A percentile compares a stretch with the other conserved stretches of the same genome.
phyloP scores from a whole-genome alignment of 2,797 vertebrate species.

The Mionectes olivaceus region DNA sequence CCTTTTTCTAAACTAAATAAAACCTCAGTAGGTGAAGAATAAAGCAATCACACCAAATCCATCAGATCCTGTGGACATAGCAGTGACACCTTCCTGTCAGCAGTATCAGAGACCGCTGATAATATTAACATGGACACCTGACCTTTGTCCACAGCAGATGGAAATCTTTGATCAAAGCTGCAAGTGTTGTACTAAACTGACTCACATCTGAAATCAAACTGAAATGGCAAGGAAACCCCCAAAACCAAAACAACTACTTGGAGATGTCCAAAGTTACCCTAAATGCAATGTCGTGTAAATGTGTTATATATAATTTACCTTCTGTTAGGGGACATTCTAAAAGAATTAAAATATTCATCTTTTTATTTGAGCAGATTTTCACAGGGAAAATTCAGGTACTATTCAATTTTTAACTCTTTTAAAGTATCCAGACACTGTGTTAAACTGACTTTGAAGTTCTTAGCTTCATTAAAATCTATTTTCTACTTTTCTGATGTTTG shows the following conservation, averaged over 20 bases:
- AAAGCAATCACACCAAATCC: slow-evolving; percentile 60
- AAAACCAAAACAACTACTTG: background rate
- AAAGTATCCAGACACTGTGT: background rate
- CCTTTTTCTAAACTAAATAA: slow-evolving; percentile 57
- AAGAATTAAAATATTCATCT: background rate
- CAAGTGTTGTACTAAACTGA: background rate
- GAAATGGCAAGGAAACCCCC: background rate
- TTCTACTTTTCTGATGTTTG: background rate
- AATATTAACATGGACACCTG: slow-evolving; percentile 46
- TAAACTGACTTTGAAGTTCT: background rate
- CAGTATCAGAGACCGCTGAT: background rate
- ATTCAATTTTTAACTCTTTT: background rate
- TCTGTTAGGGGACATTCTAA: background rate
- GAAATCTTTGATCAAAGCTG: slow-evolving; percentile 55
- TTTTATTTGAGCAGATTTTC: background rate
- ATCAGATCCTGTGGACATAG: slow-evolving; percentile 17
- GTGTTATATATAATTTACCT: background rate
- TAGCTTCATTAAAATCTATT: background rate
- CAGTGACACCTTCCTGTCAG: slow-evolving; percentile 49
- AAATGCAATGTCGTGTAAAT: background rate
- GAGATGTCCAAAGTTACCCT: background rate
- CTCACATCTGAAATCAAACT: background rate
- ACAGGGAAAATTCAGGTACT: background rate
- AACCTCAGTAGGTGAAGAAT: slow-evolving; percentile 26
- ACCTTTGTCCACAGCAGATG: slow-evolving; percentile 45